phyloP scores from a whole-genome alignment of 2,113 vertebrate species.

The Toxostoma redivivum region DNA sequence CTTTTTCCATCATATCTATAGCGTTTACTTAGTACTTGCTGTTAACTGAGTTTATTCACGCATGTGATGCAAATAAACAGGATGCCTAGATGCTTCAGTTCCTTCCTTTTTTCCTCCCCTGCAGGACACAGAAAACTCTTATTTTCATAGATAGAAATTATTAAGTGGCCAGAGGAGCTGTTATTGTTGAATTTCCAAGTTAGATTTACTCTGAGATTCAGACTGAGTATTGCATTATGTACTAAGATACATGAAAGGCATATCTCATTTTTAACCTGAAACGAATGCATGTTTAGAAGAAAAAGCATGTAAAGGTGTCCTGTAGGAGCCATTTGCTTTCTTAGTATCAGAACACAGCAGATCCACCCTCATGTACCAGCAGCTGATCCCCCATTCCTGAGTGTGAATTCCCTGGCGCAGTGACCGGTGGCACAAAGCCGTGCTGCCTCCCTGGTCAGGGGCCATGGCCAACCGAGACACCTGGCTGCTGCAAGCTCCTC shows the following conservation, averaged over 20 bases:
- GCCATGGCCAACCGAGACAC: background rate
- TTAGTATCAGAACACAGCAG: background rate
- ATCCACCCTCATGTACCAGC: accelerated
- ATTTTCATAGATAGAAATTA: background rate
- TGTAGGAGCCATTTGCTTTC: background rate
- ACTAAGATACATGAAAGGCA: background rate
- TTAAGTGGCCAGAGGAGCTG: background rate
- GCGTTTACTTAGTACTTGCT: background rate
- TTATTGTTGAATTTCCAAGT: background rate
- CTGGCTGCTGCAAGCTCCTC: background rate
- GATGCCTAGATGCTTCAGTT: background rate
- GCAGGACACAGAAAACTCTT: background rate
- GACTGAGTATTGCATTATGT: background rate
- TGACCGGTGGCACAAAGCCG: background rate
- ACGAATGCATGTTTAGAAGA: background rate
- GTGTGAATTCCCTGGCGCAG: background rate
- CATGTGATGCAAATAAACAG: background rate
- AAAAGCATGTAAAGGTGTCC: background rate
- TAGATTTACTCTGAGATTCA: background rate
- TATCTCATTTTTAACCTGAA: background rate
- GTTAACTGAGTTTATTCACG: background rate
- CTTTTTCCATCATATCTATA: background rate
- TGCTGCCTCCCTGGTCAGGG: too few species aligned
- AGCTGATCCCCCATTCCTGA: accelerated
- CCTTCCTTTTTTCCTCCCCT: background rate